phyloP scores from a whole-genome alignment of 1,140 invertebrate species.

The Hyles euphorbiae region DNA sequence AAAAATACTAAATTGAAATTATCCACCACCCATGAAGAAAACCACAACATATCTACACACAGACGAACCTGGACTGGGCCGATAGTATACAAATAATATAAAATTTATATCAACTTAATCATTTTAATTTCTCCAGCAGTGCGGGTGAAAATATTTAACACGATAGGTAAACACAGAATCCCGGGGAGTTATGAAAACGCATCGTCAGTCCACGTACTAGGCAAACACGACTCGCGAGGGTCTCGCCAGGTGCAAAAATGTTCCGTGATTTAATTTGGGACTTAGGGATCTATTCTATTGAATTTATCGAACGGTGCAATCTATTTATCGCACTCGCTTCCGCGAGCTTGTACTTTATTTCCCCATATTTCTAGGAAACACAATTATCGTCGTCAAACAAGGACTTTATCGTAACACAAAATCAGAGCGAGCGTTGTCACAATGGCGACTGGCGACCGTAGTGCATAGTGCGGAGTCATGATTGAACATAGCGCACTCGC shows the following conservation, averaged over 20 bases:
- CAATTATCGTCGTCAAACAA: too few species aligned
- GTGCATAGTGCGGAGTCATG: too few species aligned
- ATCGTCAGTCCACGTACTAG: constrained; percentile 35
- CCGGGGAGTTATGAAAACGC: constrained; percentile 39
- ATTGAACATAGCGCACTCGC: too few species aligned
- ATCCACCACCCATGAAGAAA: too few species aligned
- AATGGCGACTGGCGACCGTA: too few species aligned
- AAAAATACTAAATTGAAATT: too few species aligned
- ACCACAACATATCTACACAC: too few species aligned
- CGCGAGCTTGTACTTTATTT: constrained; percentile 30
- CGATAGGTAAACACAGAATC: constrained; percentile 14
- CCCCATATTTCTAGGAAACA: constrained; percentile 29
- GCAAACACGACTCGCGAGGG: constrained; percentile 39
- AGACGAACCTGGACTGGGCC: too few species aligned
- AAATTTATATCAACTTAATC: too few species aligned
- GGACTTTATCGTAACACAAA: too few species aligned
- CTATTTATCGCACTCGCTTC: constrained; percentile 45
- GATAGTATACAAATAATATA: too few species aligned
- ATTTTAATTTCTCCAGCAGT: neutral
- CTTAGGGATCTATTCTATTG: constrained; percentile 68
- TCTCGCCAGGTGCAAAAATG: constrained; percentile 58
- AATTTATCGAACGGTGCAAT: constrained; percentile 63
- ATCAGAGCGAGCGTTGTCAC: too few species aligned
- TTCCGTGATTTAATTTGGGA: constrained; percentile 74
- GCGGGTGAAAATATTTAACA: neutral